These are phyloP conservation scores for Carassius auratus DNA, from an alignment of 2,113 vertebrate genomes.

Conservation along the genomic window DNA sequence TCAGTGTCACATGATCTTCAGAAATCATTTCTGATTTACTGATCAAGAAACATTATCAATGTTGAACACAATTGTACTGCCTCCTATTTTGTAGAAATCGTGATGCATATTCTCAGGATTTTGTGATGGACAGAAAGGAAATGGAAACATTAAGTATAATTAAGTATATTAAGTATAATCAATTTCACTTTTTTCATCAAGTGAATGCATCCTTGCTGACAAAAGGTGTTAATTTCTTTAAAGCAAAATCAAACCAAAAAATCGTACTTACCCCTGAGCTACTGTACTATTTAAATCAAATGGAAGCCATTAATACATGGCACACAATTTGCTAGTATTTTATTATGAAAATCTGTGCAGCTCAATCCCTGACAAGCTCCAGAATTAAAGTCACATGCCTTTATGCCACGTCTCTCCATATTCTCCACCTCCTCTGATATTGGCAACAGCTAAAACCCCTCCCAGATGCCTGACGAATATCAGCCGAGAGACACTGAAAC, in stretches of 20 bases:
- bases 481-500: slow-evolving; percentile 89
- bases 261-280: background rate
- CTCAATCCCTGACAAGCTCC: background rate
- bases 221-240: background rate
- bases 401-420: slow-evolving; percentile 98
- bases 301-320: background rate
- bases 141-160: no score
- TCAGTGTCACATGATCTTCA: background rate
- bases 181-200: background rate
- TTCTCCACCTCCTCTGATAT: slow-evolving; percentile 96
- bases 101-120: no score
- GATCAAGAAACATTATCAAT: background rate
- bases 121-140: no score
- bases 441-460: slow-evolving; percentile 87
- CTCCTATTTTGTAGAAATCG: background rate
- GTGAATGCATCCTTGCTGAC: background rate
- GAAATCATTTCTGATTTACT: background rate
- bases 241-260: background rate
- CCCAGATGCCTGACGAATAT: slow-evolving; percentile 94
- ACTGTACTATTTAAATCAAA: background rate
- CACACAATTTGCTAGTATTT: background rate
- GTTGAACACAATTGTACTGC: background rate
- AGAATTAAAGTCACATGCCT: slow-evolving; percentile 59
- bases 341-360: background rate
- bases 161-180: no score